Evolutionary conservation across 2,113 vertebrate species (phyloP).

Genomic region (Pluvialis apricaria): DNA sequence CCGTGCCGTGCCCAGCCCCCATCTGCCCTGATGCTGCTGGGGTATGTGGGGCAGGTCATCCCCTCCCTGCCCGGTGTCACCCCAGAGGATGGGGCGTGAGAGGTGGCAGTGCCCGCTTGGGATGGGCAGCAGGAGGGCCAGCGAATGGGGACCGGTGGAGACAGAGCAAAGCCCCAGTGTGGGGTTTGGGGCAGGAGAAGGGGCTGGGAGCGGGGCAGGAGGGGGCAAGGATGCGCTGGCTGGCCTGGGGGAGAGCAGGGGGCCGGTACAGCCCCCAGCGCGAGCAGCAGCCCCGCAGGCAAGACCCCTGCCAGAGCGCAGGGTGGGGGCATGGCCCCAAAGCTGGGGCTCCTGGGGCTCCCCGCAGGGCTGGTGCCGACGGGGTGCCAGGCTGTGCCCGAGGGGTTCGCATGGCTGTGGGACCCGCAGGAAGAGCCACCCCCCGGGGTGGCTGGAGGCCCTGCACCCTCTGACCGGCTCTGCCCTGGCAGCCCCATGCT

Average conservation of each 20-base stretch:
- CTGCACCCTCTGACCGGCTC: not conserved
- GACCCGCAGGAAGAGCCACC: not conserved
- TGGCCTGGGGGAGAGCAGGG: not conserved
- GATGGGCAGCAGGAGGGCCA: not conserved
- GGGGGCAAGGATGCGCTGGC: not conserved
- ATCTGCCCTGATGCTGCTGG: not conserved
- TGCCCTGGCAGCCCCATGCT: not conserved
- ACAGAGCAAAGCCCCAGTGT: not conserved
- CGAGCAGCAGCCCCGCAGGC: not conserved
- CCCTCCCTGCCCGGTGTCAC: not conserved
- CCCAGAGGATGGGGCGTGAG: not conserved
- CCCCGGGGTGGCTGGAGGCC: rapidly evolving
- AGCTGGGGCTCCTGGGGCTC: not conserved
- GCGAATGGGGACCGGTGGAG: not conserved
- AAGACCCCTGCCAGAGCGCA: not conserved
- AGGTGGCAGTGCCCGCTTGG: not conserved
- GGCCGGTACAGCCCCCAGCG: not conserved
- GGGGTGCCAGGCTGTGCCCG: not conserved
- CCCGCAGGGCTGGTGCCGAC: rapidly evolving
- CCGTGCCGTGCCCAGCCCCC: not conserved
- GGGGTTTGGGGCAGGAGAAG: not conserved
- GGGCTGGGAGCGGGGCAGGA: not conserved
- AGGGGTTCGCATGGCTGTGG: rapidly evolving
- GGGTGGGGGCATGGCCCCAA: not conserved
- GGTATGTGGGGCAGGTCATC: no score